Evolutionary conservation across 2,113 vertebrate species (phyloP), one percentile per base, ranked within the genome.

Genomic region (Paratilapia polleni): DNA sequence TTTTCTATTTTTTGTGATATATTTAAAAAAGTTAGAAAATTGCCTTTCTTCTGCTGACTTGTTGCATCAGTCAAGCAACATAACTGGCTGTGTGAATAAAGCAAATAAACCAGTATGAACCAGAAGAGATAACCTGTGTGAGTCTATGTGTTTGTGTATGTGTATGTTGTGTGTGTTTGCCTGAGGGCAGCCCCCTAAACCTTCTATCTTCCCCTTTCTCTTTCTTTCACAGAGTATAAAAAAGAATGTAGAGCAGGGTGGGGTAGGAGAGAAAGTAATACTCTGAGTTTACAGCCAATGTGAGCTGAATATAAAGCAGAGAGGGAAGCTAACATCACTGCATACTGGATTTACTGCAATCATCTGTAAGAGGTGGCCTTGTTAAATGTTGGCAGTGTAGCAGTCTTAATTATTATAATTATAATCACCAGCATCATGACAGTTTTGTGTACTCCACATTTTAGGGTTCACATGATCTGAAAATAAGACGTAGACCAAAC

Each of bases 151-250:
- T 78, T 56, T 79, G 13, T 61, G 4, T 0, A 3, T 2, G 62
- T 38, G 62, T 14, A 12, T 63, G 61, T 4, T 86, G 28, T 63
- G 49, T 59, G 80, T 64, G 59, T 47, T 8, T 6, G 73, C 88
- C 80, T 41, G 31, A 86, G 80, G 89, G 82, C 75, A 84, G 86
- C 86, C 86, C 88, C 85, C 84, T 90, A 77, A 91, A 85, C 77
- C 74, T 58, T 79, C 62, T 5, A 15, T 84, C 59, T 84, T 74
- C 76, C 41, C 38, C 49, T 49, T 60, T 83, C 19, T 68, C 58
- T 75, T 34, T 83, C 60, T 79, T 63, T 88, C 83, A 58, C 31
- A 6, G 28, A 82, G 79, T 34, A 84, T 70, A 68, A 74, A 88
- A 49, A 73, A 87, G 79, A 80, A 64, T 49, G 68, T 54, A 34